A percentile compares a stretch with the other conserved stretches of the same genome.
phyloP scores from a whole-genome alignment of 2,888 invertebrate genomes.

The Platypus cylindrus region DNA sequence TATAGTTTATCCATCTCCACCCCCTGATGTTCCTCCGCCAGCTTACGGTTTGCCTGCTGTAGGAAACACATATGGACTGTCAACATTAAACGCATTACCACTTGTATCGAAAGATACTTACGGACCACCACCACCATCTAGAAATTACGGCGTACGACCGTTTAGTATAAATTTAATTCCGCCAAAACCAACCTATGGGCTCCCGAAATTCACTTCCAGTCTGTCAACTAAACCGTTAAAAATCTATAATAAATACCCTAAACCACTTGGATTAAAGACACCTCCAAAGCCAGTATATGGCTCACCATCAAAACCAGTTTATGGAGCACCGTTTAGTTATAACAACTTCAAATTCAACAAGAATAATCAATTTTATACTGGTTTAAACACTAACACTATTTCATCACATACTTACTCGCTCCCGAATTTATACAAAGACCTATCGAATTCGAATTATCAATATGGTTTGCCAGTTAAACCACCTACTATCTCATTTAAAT shows the following conservation, averaged over 20 bases:
- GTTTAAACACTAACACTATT: slow-evolving; percentile 7
- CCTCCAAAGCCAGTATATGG: slow-evolving; percentile 26
- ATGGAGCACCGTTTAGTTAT: slow-evolving; percentile 7
- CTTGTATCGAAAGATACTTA: slow-evolving; percentile 11
- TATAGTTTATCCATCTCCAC: slow-evolving; percentile 36
- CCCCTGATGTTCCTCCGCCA: slow-evolving; percentile 34
- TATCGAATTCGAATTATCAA: slow-evolving; percentile 14
- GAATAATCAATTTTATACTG: slow-evolving; percentile 9
- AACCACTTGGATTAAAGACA: slow-evolving; percentile 33
- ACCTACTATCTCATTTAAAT: slow-evolving; percentile 14
- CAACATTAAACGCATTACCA: slow-evolving; percentile 11
- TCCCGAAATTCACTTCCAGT: slow-evolving; percentile 21
- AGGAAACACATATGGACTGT: slow-evolving; percentile 20
- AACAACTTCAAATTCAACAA: slow-evolving; percentile 19
- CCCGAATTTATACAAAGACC: slow-evolving; percentile 12
- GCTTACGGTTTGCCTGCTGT: slow-evolving; percentile 24
- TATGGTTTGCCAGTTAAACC: slow-evolving; percentile 18
- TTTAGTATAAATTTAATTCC: slow-evolving; percentile 13
- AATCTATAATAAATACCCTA: slow-evolving; percentile 29
- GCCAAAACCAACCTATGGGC: slow-evolving; percentile 32
- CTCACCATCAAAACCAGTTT: slow-evolving; percentile 18
- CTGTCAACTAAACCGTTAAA: slow-evolving; percentile 21
- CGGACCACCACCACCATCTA: slow-evolving; percentile 10
- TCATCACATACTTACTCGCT: slow-evolving; percentile 5
- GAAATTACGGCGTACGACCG: slow-evolving; percentile 13